Base-by-base conservation (phyloP, 2,113 vertebrate species). In the Cyanocitta stelleri region DNA sequence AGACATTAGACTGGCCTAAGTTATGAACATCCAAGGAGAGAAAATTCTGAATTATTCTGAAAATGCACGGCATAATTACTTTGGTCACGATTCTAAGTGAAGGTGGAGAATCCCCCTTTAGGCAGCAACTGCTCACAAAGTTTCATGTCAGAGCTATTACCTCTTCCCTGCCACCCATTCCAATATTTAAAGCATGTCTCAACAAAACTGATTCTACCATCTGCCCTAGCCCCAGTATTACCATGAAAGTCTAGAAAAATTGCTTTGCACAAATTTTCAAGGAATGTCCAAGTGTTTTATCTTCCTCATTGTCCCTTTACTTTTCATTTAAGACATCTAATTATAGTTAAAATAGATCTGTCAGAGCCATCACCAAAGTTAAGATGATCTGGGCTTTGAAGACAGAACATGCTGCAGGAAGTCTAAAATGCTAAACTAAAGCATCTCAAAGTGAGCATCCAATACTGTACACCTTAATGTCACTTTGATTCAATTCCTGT, bases 21-120 rank as follows among this genome's bases (percentile, higher is more conserved):
- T 6, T 20, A 64, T 43, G 16, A 46, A 37, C 12, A 61, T 43
- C 5, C 7, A 79, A 88, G 37, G 9, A 76, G 5, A 61, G 9
- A 69, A 78, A 69, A 68, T 62, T 56, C 62, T 16, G 22, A 82
- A 51, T 26, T 64, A 24, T 4, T 56, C 58, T 59, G 58, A 59
- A 26, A 37, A 37, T 26, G 11, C 4, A 64, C 0, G 0, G 9
- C 5, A 24, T 33, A 51, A 43, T 63, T n/a, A 51, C 2, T 32
- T 81, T 62, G 11, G 13, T 49, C 62, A 24, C 9, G 49, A 69
- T 48, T 77, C 32, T 24, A 85, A 43, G 5, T 16, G 6, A 83
- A 85, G 23, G 39, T 10, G 2, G 9, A 43, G 61, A 75, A 91
- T 56, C 10, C 6, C 6, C 22, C 15, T 75, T 77, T 11, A 35